A percentile compares a stretch with the other conserved stretches of the same genome.
phyloP scores from a whole-genome alignment of 1,140 invertebrate species.

The Drosophila ercepeae region DNA sequence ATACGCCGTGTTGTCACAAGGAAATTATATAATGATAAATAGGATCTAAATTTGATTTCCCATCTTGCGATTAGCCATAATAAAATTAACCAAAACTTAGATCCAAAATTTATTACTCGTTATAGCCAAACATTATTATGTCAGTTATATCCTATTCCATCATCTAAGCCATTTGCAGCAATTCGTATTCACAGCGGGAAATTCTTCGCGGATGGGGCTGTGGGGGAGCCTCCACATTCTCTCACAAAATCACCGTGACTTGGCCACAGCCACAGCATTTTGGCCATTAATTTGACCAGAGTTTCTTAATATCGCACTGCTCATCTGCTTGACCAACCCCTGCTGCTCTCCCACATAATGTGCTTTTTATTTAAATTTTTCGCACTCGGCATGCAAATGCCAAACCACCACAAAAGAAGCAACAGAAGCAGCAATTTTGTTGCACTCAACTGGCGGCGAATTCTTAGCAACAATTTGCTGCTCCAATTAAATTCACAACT shows the following conservation, averaged over 20 bases:
- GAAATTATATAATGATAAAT: not conserved
- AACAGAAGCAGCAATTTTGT: conserved; percentile 37
- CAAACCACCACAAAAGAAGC: conserved; percentile 45
- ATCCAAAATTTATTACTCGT: conserved; percentile 10
- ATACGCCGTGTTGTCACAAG: not conserved
- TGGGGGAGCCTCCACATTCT: not conserved
- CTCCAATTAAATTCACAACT: conserved; percentile 68
- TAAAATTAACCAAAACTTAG: conserved; percentile 23
- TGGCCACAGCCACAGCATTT: conserved; percentile 3
- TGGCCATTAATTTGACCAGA: conserved; percentile 58
- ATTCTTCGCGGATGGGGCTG: not conserved
- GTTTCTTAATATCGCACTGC: conserved; percentile 57
- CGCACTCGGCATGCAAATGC: conserved; percentile 5
- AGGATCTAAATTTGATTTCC: not conserved
- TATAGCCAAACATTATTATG: conserved; percentile 25
- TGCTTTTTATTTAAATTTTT: conserved; percentile 74
- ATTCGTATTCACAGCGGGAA: conserved; percentile 31
- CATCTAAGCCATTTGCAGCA: conserved; percentile 15
- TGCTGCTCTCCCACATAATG: conserved; percentile 44
- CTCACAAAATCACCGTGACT: too few species aligned
- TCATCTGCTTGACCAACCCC: conserved; percentile 64
- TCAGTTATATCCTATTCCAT: conserved; percentile 22
- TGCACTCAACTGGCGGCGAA: conserved; percentile 63
- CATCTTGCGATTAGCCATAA: conserved; percentile 10
- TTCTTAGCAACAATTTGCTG: conserved; percentile 81